A percentile compares a stretch with the other conserved stretches of the same genome.
Conservation (phyloP, 2,888 invertebrate species). For the Salpingus planirostris region DNA sequence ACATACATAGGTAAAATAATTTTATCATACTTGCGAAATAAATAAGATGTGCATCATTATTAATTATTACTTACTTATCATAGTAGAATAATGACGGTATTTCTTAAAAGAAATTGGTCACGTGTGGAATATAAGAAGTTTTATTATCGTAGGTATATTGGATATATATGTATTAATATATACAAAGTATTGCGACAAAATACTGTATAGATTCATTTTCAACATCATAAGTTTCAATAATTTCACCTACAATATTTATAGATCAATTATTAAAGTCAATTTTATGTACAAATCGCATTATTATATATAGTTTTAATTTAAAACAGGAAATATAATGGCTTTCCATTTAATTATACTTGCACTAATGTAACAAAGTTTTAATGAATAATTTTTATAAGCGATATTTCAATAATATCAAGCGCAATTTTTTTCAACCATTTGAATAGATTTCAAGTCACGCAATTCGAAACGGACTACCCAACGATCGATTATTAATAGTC, state of each 20-base stretch:
- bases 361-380: too few relatives aligned
- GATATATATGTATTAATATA: slow-evolving; percentile 3
- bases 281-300: slow-evolving; percentile 17
- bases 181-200: slow-evolving; percentile 20
- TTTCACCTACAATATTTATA: slow-evolving; percentile 2
- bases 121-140: slow-evolving; percentile 6
- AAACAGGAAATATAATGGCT: too few relatives aligned
- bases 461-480: too few relatives aligned
- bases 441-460: too few relatives aligned
- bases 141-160: neutral
- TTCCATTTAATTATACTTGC: too few relatives aligned
- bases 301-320: slow-evolving; percentile 28
- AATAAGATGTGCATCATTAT: too few relatives aligned
- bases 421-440: too few relatives aligned
- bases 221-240: slow-evolving; percentile 7
- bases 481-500: too few relatives aligned
- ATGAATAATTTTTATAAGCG: too few relatives aligned
- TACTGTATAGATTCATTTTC: slow-evolving; percentile 18
- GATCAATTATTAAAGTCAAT: slow-evolving; percentile 11
- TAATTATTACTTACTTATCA: slow-evolving; percentile 6
- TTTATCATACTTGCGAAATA: too few relatives aligned
- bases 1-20: too few relatives aligned
- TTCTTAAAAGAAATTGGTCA: slow-evolving; percentile 1
- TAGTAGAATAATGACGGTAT: slow-evolving; percentile 3
- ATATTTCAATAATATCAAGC: too few relatives aligned